Base-by-base conservation (phyloP, 2,888 invertebrate genomes). In the Archips crataeganus region DNA sequence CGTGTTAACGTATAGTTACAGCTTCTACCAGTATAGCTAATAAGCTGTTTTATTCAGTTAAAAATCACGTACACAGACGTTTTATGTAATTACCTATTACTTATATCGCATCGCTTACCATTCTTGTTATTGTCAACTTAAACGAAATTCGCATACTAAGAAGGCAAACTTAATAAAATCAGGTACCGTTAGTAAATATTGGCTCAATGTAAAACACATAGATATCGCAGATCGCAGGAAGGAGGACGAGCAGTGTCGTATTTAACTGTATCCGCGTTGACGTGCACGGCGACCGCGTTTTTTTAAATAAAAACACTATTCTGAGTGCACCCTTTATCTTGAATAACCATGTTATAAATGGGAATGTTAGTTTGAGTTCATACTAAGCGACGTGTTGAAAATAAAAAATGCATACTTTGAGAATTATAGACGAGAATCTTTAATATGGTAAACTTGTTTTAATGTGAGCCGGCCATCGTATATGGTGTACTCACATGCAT, bases 371-470 rank as follows among this genome's bases (percentile, higher is more conserved):
- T n/a, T 49, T n/a, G 49, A n/a, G 49, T 49, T 49, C 11, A 2
- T 60, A n/a, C 36, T 8, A 36, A 60, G 13, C 4, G 57, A 10
- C 54, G 70, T 23, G 47, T 47, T 49, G 39, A 49, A 54, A 65
- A 49, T 51, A 59, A 57, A 32, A 51, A 61, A 73, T 63, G 49
- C 39, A 42, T 59, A 59, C n/a, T 32, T 63, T 47, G 36, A n/a
- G 70, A 60, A 60, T 69, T 60, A 64, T 42, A 36, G 69, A 73
- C 64, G 63, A 54, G 65, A 74, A 60, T 65, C 34, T 65, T 70
- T 61, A 61, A 74, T 70, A 74, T 74, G 74, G 74, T 70, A 74
- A 74, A 74, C 61, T 61, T 34, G 42, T 42, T 59, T 63, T 42
- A 64, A 65, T 65, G 64, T 34, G 65, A 65, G 70, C n/a, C 70